Conservation (phyloP, 2,888 invertebrate genomes). For the Trichacis sp. region DNA sequence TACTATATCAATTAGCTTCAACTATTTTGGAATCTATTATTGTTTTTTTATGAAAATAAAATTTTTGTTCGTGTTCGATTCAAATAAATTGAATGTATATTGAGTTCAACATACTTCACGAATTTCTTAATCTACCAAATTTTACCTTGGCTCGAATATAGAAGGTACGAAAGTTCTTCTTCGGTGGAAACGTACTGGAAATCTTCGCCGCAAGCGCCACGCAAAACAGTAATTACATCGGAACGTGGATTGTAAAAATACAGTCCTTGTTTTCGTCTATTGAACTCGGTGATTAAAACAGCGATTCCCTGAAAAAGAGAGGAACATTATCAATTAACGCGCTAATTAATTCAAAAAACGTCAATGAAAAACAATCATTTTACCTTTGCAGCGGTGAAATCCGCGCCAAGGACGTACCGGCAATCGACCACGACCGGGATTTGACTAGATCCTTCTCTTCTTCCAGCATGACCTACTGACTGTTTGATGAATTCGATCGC, state of each 20-base stretch:
- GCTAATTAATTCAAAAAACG: background rate
- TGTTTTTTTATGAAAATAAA: no score
- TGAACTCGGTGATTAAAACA: slow-evolving; percentile 79
- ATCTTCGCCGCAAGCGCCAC: slow-evolving; percentile 77
- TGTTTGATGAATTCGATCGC: slow-evolving; percentile 86
- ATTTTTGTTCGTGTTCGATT: no score
- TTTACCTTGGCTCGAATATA: slow-evolving; percentile 63
- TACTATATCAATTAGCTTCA: no score
- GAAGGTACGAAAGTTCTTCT: slow-evolving; percentile 73
- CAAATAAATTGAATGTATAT: no score
- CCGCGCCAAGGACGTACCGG: slow-evolving; percentile 82
- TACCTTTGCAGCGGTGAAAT: slow-evolving; percentile 85
- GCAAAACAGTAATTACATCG: slow-evolving; percentile 77
- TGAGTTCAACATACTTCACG: background rate
- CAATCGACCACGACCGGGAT: slow-evolving; percentile 87
- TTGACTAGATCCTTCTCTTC: slow-evolving; percentile 77
- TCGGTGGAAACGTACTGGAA: slow-evolving; percentile 73
- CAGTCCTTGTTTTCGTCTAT: slow-evolving; percentile 78
- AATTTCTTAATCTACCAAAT: no score
- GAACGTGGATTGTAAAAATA: slow-evolving; percentile 78
- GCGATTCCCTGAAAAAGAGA: slow-evolving; percentile 76
- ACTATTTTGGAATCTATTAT: no score
- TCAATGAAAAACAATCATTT: slow-evolving; percentile 1
- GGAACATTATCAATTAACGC: background rate
- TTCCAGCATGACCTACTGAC: slow-evolving; percentile 80